Base-by-base conservation (phyloP, 2,797 vertebrate species). In the Typhlichthys subterraneus region DNA sequence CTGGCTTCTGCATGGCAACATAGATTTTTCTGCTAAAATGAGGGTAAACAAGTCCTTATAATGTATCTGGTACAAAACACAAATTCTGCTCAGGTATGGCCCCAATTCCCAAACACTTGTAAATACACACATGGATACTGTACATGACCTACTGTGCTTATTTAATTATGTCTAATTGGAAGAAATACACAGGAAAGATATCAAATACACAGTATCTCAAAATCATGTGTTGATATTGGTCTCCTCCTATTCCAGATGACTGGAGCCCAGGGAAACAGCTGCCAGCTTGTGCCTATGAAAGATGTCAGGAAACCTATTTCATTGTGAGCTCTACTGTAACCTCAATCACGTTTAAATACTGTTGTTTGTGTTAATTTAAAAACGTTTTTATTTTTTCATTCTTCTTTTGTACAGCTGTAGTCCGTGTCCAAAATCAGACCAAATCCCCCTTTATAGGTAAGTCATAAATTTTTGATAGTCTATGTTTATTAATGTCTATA, bases 361-460 rank as follows among this genome's bases (percentile, higher is more conserved):
- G 14, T 38, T 53, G 12, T 60, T 23, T 1, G 5, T 8, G 15
- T 53, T 15, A 1, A 13, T 64, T n/a, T 65, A 23, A 52, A 42
- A 17, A 31, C 45, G 3, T 29, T 45, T 7, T 19, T 12, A 14
- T 38, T 55, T 2, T 68, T 7, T 45, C 14, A 51, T 45, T 56
- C 1, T 12, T 70, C 12, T 2, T 71, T n/a, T 55, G 29, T 64
- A 69, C 73, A 94, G 88, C 23, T 77, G 89, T 85, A 93, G 88
- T 63, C 45, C 54, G 55, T 92, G 77, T 67, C 73, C 74, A 53
- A 69, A 69, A 85, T 93, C 85, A 58, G 87, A 85, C 73, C 92
- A 92, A 15, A 88, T 90, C 4, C 90, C 88, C 65, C 75, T 87
- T 8, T 92, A 91, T 72, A 89, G 57, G 75, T 93, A 84, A 94